Evolutionary conservation across 2,797 vertebrate species (phyloP), one percentile per base, ranked within the genome.

Genomic region (Phyllotis vaccarum): DNA sequence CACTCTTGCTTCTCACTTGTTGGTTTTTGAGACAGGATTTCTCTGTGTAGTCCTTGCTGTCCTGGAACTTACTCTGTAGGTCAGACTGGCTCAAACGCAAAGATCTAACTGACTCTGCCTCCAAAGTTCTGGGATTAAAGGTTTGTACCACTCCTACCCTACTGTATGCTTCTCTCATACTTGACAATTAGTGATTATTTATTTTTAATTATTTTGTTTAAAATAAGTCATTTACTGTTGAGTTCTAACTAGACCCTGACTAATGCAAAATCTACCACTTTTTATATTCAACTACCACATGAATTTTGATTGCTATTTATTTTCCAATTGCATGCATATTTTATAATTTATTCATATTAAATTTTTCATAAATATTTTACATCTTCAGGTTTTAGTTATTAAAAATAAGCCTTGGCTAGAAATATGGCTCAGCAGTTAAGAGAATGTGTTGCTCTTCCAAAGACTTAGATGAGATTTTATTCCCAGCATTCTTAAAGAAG

Each of bases 121-220:
- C 11, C 11, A 10, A 72, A 70, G 8, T 70, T 3, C 34, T 72
- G 37, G 10, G 70, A 74, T 74, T 40, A 74, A 74, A 74, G 10
- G 5, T 27, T 21, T 74, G 70, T 43, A 6, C 27, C 27, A 76
- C 13, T 13, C 46, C 6, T 2, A 6, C 24, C 43, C 6, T 6
- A 24, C 40, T 75, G 91, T 79, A 14, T 62, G 7, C 46, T 31
- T 94, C 60, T 75, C 56, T 81, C 90, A 86, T 12, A 78, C 80
- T 94, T 86, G 66, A 19, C 29, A 78, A 40, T 68, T 89, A 86
- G 56, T 40, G 7, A 91, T 66, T 90, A 14, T 82, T 86, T 31
- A 79, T 66, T 91, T 93, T 70, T 91, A 76, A 37, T 34, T 80
- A 2, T 80, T 94, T 92, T 40, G 82, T 89, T 95, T 74, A 90